Evolutionary conservation across 1,140 invertebrate species (phyloP).

Genomic region (Bombus balteatus): DNA sequence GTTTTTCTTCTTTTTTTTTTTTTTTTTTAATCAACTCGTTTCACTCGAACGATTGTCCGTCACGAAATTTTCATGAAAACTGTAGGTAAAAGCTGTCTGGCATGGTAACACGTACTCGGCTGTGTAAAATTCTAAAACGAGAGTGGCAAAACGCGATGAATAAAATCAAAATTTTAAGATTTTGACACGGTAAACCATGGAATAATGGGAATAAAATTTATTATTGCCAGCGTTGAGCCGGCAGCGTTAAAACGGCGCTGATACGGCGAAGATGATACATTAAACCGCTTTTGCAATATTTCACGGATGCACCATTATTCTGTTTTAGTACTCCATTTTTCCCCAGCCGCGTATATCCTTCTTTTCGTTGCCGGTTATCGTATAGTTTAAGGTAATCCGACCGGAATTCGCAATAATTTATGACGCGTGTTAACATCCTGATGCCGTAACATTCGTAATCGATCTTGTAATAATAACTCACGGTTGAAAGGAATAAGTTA

Average conservation of each 20-base stretch:
- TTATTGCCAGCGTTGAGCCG: neutral
- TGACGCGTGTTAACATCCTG: neutral
- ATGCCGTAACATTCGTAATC: neutral
- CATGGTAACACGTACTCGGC: neutral
- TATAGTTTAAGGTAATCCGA: conserved; percentile 1
- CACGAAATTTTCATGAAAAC: no score
- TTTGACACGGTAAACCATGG: neutral
- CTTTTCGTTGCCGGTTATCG: neutral
- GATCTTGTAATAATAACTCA: neutral
- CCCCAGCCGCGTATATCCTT: neutral
- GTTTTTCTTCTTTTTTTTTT: no score
- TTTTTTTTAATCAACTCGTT: no score
- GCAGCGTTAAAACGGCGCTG: conserved; percentile 3
- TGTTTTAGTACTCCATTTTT: conserved; percentile 33
- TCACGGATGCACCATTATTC: conserved; percentile 12
- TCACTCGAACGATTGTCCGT: no score
- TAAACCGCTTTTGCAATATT: conserved; percentile 33
- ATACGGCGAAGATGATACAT: conserved; percentile 22
- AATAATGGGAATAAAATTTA: conserved; percentile 25
- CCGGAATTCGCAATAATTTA: neutral
- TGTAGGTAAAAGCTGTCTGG: no score
- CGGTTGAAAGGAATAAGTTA: neutral
- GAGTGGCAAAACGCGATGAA: no score
- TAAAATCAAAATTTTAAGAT: neutral
- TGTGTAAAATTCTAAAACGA: neutral